A percentile compares a stretch with the other conserved stretches of the same genome.
phyloP scores from a whole-genome alignment of 92 coral and sea anemone genomes.

The Umimayanthus kanabou region DNA sequence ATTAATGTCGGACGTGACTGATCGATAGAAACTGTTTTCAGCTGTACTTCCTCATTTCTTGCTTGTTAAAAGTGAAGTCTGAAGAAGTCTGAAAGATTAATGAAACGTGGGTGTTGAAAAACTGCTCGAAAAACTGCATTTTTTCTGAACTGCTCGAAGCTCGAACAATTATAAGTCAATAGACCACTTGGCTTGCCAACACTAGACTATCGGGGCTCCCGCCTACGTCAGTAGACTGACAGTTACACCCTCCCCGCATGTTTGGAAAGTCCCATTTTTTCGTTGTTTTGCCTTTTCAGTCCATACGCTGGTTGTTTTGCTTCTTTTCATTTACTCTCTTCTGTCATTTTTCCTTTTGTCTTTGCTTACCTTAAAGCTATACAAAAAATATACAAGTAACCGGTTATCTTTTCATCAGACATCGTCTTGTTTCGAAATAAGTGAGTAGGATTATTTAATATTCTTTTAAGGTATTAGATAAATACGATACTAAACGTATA shows the following conservation, averaged over 20 bases:
- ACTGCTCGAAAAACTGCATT: not conserved
- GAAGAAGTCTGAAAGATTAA: not conserved
- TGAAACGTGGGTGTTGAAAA: not conserved
- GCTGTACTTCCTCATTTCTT: not conserved
- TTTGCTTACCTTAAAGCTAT: too few relatives aligned
- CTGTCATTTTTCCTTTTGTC: not conserved
- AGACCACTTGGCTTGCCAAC: not conserved
- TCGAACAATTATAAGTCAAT: not conserved
- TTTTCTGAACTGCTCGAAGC: not conserved
- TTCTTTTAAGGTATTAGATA: too few relatives aligned
- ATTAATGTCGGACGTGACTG: not conserved
- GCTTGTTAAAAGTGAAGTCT: not conserved
- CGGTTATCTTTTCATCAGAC: not conserved
- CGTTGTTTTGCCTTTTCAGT: too few relatives aligned
- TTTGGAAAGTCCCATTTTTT: not conserved
- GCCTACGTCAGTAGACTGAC: not conserved
- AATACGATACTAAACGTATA: too few relatives aligned
- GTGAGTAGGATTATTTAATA: not conserved
- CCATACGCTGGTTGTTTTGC: not conserved
- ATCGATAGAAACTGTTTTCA: not conserved
- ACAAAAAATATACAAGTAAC: too few relatives aligned
- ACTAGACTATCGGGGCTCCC: not conserved
- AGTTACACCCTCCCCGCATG: not conserved
- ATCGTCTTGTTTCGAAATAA: too few relatives aligned
- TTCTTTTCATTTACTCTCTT: not conserved